phyloP scores from a whole-genome alignment of 2,113 vertebrate species.

The Chaetorhynchus papuensis region DNA sequence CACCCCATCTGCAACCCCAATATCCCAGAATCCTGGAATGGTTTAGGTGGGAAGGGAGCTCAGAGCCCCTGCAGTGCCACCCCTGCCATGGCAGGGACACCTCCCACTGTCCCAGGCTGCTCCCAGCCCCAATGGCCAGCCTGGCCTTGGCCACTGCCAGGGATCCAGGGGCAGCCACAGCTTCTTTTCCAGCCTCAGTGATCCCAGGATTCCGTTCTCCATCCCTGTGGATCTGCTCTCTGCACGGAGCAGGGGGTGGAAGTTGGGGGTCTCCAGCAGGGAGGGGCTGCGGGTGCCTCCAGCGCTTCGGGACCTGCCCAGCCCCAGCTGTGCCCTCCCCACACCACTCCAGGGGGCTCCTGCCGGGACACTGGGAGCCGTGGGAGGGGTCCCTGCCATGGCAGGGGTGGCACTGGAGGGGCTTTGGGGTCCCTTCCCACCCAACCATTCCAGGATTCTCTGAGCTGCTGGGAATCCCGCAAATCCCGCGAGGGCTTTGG shows the following conservation, averaged over 20 bases:
- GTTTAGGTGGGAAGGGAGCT: background rate
- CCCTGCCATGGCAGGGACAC: background rate
- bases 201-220: rapidly evolving
- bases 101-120: background rate
- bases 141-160: background rate
- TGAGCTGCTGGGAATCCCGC: background rate
- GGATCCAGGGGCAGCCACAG: background rate
- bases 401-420: background rate
- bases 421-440: background rate
- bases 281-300: background rate
- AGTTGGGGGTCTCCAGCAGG: background rate
- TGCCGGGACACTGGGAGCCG: rapidly evolving
- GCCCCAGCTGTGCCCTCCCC: background rate
- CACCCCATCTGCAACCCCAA: background rate
- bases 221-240: background rate
- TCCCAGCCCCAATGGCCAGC: background rate
- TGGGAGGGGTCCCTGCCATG: background rate
- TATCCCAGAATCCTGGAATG: background rate
- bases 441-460: background rate
- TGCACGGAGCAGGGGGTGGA: background rate
- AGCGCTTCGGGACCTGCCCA: background rate
- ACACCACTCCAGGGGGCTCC: background rate
- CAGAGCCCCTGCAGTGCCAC: background rate
- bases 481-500: rapidly evolving
- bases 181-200: background rate